Conservation (phyloP, 1,140 invertebrate species). For the Habropoda laboriosa region DNA sequence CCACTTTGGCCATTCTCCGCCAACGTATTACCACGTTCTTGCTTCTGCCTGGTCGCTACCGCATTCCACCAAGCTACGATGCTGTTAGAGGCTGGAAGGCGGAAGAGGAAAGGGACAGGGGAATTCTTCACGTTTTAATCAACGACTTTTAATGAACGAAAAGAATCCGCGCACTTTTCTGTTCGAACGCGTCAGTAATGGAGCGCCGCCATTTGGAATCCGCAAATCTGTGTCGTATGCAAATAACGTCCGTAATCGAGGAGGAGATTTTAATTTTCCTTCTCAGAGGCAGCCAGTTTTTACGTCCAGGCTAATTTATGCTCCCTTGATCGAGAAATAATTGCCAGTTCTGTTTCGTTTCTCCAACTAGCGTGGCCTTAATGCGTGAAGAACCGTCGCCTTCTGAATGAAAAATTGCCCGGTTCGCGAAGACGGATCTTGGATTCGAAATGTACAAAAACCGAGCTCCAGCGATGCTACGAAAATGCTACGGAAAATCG, state of each 20-base stretch:
- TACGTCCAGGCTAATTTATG: neutral
- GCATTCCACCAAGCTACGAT: neutral
- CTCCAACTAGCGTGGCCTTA: too few relatives aligned
- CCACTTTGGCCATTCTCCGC: neutral
- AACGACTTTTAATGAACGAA: conserved; percentile 28
- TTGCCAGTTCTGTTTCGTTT: neutral
- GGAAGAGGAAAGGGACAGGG: neutral
- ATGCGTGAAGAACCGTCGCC: too few relatives aligned
- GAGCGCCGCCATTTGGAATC: neutral
- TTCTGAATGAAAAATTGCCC: too few relatives aligned
- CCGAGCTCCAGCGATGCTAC: too few relatives aligned
- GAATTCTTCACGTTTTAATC: conserved; percentile 8
- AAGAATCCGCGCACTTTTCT: neutral
- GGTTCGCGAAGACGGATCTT: too few relatives aligned
- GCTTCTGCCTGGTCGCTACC: neutral
- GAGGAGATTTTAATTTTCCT: conserved; percentile 2
- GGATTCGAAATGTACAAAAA: too few relatives aligned
- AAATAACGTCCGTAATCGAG: neutral
- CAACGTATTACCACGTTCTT: conserved; percentile 1
- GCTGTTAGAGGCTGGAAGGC: neutral
- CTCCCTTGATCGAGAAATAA: conserved; percentile 8
- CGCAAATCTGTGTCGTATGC: neutral
- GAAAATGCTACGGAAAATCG: too few relatives aligned
- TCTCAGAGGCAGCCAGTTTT: neutral
- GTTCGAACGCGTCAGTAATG: neutral